A percentile compares a stretch with the other conserved stretches of the same genome.
Evolutionary conservation across 1,140 invertebrate genomes (phyloP).

Genomic region (Papilio polyxenes): DNA sequence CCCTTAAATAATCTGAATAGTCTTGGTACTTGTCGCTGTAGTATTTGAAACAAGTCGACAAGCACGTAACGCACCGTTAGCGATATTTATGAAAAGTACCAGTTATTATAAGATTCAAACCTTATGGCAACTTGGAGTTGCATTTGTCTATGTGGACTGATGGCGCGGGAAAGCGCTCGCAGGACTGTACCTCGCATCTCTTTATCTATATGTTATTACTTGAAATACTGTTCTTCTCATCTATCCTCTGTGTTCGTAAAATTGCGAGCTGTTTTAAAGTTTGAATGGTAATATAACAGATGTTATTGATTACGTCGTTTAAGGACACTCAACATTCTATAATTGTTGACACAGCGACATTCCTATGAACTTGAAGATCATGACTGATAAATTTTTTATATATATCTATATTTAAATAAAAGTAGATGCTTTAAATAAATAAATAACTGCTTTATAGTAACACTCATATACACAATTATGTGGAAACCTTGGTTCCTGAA

Average conservation of each 20-base stretch:
- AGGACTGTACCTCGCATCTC: too few species aligned
- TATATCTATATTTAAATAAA: not conserved
- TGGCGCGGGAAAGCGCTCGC: too few species aligned
- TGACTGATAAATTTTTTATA: not conserved
- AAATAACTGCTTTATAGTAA: too few species aligned
- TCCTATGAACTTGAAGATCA: not conserved
- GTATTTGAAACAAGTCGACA: constrained; percentile 8
- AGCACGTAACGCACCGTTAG: constrained; percentile 15
- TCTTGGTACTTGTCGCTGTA: not conserved
- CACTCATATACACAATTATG: too few species aligned
- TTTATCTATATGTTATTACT: too few species aligned
- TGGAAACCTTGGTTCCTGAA: too few species aligned
- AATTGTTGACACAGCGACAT: not conserved
- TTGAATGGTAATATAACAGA: not conserved
- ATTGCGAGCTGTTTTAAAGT: not conserved
- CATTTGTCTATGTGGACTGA: too few species aligned
- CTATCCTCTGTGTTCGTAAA: not conserved
- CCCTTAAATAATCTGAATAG: not conserved
- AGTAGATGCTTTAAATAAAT: not conserved
- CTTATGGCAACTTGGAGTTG: not conserved
- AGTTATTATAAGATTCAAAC: not conserved
- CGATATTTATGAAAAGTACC: not conserved
- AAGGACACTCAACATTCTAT: not conserved
- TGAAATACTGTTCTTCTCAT: too few species aligned
- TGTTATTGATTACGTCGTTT: not conserved